phyloP scores from a whole-genome alignment of 2,888 invertebrate genomes.

The Aleiodes alternator region DNA sequence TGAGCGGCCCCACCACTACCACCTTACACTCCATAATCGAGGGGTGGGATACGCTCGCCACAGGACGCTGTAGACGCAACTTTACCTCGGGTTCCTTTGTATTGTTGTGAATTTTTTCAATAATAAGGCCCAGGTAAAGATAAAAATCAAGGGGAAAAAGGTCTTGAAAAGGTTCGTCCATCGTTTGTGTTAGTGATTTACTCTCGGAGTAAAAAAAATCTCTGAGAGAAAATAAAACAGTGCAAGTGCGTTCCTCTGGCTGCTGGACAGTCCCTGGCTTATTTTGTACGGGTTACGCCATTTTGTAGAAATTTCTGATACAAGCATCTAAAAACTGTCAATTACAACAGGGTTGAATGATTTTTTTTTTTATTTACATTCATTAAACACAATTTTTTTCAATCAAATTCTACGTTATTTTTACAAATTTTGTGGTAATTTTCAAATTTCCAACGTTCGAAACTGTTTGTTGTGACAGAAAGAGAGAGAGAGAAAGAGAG shows the following conservation, averaged over 20 bases:
- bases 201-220: not conserved
- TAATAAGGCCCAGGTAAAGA: not conserved
- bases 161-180: not conserved
- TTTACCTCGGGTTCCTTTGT: not conserved
- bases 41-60: constrained; percentile 38
- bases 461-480: constrained; percentile 24
- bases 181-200: not conserved
- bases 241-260: constrained; percentile 29
- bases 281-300: constrained; percentile 41
- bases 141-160: not conserved
- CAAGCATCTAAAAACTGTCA: constrained; percentile 34
- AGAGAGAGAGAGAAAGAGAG: too few species aligned
- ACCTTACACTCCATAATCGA: constrained; percentile 22
- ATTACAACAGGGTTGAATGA: constrained; percentile 23
- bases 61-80: constrained; percentile 27
- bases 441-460: not conserved
- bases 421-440: not conserved
- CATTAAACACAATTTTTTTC: not conserved
- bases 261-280: constrained; percentile 23
- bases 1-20: constrained; percentile 15
- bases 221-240: constrained; percentile 1
- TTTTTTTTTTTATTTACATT: not conserved
- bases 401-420: not conserved
- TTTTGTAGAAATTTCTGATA: constrained; percentile 37
- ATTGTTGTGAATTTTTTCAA: constrained; percentile 16